phyloP scores from a whole-genome alignment of 2,888 invertebrate species.

The Melolontha melolontha region DNA sequence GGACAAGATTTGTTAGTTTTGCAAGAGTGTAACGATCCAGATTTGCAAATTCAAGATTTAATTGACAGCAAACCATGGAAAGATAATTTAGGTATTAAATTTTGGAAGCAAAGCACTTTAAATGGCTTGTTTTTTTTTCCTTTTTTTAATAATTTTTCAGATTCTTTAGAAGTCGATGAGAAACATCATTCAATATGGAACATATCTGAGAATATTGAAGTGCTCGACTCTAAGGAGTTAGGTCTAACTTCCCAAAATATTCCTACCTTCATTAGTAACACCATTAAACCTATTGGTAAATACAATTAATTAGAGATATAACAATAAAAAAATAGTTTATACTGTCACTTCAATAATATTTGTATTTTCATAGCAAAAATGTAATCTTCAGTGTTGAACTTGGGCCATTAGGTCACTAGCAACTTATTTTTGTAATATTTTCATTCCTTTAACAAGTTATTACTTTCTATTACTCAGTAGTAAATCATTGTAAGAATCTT shows the following conservation, averaged over 20 bases:
- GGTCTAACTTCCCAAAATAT: slow-evolving; percentile 42
- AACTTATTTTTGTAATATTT: no score
- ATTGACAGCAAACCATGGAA: slow-evolving; percentile 53
- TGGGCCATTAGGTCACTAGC: no score
- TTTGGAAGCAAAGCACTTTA: slow-evolving; percentile 15
- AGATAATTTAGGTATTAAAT: slow-evolving; percentile 46
- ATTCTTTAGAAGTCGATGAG: slow-evolving; percentile 48
- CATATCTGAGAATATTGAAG: slow-evolving; percentile 18
- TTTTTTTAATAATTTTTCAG: slow-evolving; percentile 40
- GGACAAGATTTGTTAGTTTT: slow-evolving; percentile 72
- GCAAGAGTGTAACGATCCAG: slow-evolving; percentile 64
- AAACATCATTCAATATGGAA: slow-evolving; percentile 45
- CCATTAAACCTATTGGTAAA: slow-evolving; percentile 49
- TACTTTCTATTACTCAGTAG: no score
- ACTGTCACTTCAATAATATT: no score
- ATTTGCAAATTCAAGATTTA: slow-evolving; percentile 50
- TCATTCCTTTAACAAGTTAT: no score
- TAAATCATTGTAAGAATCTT: no score
- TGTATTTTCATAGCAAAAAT: no score
- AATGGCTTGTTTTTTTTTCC: no score
- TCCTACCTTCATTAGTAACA: slow-evolving; percentile 48
- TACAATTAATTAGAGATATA: not conserved
- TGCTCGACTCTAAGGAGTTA: slow-evolving; percentile 25
- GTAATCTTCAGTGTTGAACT: no score
- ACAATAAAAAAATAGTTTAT: not conserved